Percentiles rank a stretch among this genome's conserved stretches.
Conservation (phyloP, 2,888 invertebrate species). For the Nomada ruficornis region DNA sequence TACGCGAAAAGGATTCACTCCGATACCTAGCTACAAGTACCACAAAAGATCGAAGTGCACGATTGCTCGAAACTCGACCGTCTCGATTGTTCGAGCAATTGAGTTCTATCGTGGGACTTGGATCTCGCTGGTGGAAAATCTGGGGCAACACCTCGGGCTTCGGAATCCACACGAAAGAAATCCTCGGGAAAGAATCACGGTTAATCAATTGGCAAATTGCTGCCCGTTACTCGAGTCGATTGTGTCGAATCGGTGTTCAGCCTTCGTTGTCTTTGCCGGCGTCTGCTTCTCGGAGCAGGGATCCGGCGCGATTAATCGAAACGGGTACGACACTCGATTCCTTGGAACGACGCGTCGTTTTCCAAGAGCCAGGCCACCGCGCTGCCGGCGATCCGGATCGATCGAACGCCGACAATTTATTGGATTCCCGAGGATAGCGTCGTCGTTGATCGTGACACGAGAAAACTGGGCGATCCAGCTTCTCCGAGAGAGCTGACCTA, state of each 20-base stretch:
- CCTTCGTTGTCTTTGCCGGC: slow-evolving; percentile 40
- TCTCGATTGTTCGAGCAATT: not conserved
- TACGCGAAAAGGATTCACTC: not conserved
- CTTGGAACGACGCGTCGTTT: slow-evolving; percentile 30
- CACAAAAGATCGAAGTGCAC: not conserved
- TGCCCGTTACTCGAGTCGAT: slow-evolving; percentile 75
- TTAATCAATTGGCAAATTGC: slow-evolving; percentile 79
- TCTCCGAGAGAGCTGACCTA: slow-evolving; percentile 14
- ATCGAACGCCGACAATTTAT: slow-evolving; percentile 58
- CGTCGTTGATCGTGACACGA: slow-evolving; percentile 38
- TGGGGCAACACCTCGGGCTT: slow-evolving; percentile 42
- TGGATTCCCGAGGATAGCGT: slow-evolving; percentile 61
- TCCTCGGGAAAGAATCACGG: slow-evolving; percentile 43
- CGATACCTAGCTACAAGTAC: no score
- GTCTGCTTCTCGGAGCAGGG: slow-evolving; percentile 66
- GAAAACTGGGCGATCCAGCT: slow-evolving; percentile 38
- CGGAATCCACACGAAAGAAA: slow-evolving; percentile 43
- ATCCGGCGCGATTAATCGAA: slow-evolving; percentile 67
- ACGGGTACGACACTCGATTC: slow-evolving; percentile 53
- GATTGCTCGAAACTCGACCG: no score
- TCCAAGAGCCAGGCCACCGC: slow-evolving; percentile 23
- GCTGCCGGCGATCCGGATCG: slow-evolving; percentile 45
- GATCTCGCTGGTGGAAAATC: slow-evolving; percentile 32
- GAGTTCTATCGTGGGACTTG: slow-evolving; percentile 27
- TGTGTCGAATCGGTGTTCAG: slow-evolving; percentile 41